Evolutionary conservation across 2,113 vertebrate genomes (phyloP).

Genomic region (Carassius gibelio): DNA sequence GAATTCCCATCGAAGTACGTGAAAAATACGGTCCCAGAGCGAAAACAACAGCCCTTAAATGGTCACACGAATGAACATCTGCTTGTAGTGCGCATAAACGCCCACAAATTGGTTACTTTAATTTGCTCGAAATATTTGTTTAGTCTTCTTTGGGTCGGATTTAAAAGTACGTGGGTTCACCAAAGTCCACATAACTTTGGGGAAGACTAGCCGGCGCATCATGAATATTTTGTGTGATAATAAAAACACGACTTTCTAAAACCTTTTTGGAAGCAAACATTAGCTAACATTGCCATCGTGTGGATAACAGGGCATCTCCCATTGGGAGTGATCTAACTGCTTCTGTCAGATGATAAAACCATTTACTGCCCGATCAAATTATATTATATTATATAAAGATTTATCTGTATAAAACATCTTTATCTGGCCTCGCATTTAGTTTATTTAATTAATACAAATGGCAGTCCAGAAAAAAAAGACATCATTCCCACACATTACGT

Average conservation of each 20-base stretch:
- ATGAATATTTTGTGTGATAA: slow-evolving; percentile 15
- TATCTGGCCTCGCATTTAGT: not conserved
- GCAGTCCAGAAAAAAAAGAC: not conserved
- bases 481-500: not conserved
- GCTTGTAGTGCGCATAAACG: slow-evolving; percentile 17
- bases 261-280: not conserved
- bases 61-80: slow-evolving; percentile 9
- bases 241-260: not conserved
- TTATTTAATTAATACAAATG: not conserved
- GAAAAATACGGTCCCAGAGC: not conserved
- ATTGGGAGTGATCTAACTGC: not conserved
- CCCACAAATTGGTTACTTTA: slow-evolving; percentile 15
- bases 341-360: not conserved
- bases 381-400: not conserved
- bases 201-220: not conserved
- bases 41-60: not conserved
- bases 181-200: slow-evolving; percentile 4
- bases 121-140: not conserved
- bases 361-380: not conserved
- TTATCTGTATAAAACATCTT: not conserved
- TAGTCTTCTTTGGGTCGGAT: not conserved
- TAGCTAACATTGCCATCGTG: slow-evolving; percentile 38
- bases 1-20: not conserved
- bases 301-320: slow-evolving; percentile 14
- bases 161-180: not conserved